These are phyloP conservation scores for Lathronympha strigana DNA, from an alignment of 2,888 invertebrate genomes.

Conservation along the genomic window DNA sequence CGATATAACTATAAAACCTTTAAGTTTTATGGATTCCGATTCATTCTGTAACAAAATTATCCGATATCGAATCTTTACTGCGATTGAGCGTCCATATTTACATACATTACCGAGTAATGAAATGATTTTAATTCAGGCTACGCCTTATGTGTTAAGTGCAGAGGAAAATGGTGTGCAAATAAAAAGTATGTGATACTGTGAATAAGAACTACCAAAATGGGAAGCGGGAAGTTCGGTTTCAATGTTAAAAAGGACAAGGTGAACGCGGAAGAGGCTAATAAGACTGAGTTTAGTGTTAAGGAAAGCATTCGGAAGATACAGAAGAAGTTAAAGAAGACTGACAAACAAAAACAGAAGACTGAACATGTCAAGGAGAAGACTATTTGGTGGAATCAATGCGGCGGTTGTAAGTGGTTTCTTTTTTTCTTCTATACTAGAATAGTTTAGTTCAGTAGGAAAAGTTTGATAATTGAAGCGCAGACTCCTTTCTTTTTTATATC, in stretches of 20 bases:
- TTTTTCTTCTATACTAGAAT: background rate
- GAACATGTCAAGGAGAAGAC: slow-evolving; percentile 73
- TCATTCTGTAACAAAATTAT: slow-evolving; percentile 75
- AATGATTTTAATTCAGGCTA: slow-evolving; percentile 56
- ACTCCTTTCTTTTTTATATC: background rate
- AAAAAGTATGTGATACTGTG: slow-evolving; percentile 52
- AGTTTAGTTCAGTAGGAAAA: too few species aligned
- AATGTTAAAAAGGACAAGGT: slow-evolving; percentile 76
- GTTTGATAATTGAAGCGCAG: too few species aligned
- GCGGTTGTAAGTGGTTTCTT: slow-evolving; percentile 68
- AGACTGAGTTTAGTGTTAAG: slow-evolving; percentile 80
- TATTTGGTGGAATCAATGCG: slow-evolving; percentile 82
- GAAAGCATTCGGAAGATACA: slow-evolving; percentile 77
- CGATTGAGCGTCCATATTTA: slow-evolving; percentile 65
- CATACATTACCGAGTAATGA: slow-evolving; percentile 51
- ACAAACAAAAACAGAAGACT: slow-evolving; percentile 77
- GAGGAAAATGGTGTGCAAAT: slow-evolving; percentile 56
- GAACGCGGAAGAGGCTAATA: slow-evolving; percentile 59
- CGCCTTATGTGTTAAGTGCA: slow-evolving; percentile 54
- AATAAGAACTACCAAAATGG: slow-evolving; percentile 69
- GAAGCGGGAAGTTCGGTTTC: slow-evolving; percentile 77
- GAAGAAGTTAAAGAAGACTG: slow-evolving; percentile 81
- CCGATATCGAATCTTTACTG: slow-evolving; percentile 75
- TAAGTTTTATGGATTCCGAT: slow-evolving; percentile 75
- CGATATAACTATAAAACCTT: slow-evolving; percentile 80